A percentile compares a stretch with the other conserved stretches of the same genome.
phyloP scores from a whole-genome alignment of 1,140 invertebrate species.

The Cyrtorhinus lividipennis region DNA sequence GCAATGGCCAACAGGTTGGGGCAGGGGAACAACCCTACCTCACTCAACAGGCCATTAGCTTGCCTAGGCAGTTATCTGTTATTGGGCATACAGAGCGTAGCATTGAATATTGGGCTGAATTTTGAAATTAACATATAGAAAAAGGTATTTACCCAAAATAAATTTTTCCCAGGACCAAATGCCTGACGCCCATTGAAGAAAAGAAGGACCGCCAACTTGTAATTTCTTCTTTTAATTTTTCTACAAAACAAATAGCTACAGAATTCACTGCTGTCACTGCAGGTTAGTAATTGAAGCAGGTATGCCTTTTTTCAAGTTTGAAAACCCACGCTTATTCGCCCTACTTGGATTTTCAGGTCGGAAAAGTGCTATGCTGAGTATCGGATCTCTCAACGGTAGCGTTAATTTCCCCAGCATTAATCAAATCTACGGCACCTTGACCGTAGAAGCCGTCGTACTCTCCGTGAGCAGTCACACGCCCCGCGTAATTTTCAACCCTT shows the following conservation, averaged over 20 bases:
- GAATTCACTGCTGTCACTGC: slow-evolving; percentile 7
- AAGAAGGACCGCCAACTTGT: background rate
- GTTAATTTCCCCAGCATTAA: slow-evolving; percentile 5
- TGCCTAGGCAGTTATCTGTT: no score
- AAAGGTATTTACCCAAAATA: no score
- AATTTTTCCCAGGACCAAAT: no score
- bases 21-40: no score
- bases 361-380: slow-evolving; percentile 13
- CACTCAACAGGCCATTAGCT: no score
- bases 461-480: background rate
- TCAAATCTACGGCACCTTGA: slow-evolving; percentile 9
- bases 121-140: no score
- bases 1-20: no score
- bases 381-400: background rate
- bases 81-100: no score
- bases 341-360: slow-evolving; percentile 1
- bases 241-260: slow-evolving; percentile 22
- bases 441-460: background rate
- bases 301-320: background rate
- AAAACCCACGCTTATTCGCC: background rate
- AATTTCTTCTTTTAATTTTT: slow-evolving; percentile 14
- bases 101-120: background rate
- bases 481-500: slow-evolving; percentile 39
- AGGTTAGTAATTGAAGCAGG: no score
- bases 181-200: background rate